Evolutionary conservation across 2,888 invertebrate species (phyloP), one percentile per base, ranked within the genome.

Genomic region (Nomada fucata): DNA sequence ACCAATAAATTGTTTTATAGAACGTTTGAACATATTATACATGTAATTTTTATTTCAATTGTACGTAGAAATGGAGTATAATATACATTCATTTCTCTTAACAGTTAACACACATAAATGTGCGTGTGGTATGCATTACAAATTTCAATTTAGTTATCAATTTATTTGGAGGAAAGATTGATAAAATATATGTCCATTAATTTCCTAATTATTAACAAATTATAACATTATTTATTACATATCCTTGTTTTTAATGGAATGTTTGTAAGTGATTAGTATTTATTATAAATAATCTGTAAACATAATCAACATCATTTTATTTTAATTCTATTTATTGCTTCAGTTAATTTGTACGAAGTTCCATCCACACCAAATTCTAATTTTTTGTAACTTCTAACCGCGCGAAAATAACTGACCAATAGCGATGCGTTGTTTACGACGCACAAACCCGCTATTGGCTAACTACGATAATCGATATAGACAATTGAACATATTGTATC

Each of bases 391-490:
- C 57, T 26, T 26, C 50, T 5, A 77, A 79, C 59, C 86, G 90
- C 91, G 91, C 89, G 87, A 91, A 90, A 79, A 0, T 18, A 2
- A 57, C 42, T 11, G 60, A 26, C 91, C 89, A 91, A 91, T 91
- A 69, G n/a, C 23, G 5, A 1, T 5, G 7, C 65, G 70, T 85
- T 89, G 83, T 86, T 90, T 91, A 88, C 91, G 91, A 90, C 92
- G 92, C 92, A 92, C 85, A 91, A 91, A 75, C 83, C 20, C 57
- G 55, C 47, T 67, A 91, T 92, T 91, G 91, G 91, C 63, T 42
- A 61, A 63, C 15, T 2, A 18, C 23, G 74, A 82, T 88, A 92
- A 92, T 92, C 91, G 90, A 92, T 92, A 91, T 91, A 86, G 81
- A 75, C 79, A 76, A 73, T 87, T 84, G 75, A 75, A 82, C 29